A percentile compares a stretch with the other conserved stretches of the same genome.
Evolutionary conservation across 1,140 invertebrate species (phyloP).

Genomic region (Pissodes strobi): DNA sequence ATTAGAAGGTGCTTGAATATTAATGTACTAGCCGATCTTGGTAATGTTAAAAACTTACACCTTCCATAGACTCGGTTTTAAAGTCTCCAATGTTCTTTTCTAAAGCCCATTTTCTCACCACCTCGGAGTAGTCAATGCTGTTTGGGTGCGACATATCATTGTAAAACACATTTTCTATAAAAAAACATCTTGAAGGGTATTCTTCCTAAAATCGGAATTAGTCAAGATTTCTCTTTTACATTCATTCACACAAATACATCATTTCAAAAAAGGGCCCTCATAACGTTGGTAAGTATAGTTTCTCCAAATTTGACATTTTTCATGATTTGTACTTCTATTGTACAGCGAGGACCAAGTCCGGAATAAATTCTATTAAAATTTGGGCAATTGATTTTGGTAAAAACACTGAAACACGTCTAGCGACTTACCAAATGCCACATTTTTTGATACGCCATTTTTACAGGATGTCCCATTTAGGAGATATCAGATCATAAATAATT

Average conservation of each 20-base stretch:
- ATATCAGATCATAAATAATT: too few relatives aligned
- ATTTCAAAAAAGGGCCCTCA: background rate
- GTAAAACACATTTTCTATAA: constrained; percentile 69
- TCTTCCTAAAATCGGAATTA: constrained; percentile 56
- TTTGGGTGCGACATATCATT: constrained; percentile 62
- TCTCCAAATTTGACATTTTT: too few relatives aligned
- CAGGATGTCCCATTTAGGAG: too few relatives aligned
- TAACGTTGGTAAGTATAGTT: too few relatives aligned
- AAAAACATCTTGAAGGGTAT: constrained; percentile 69
- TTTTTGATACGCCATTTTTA: too few relatives aligned
- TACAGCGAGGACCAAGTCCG: too few relatives aligned
- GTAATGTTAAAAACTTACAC: constrained; percentile 4
- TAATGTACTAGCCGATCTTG: background rate
- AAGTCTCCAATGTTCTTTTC: constrained; percentile 59
- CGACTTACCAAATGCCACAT: too few relatives aligned
- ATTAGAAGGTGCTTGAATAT: background rate
- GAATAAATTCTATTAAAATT: too few relatives aligned
- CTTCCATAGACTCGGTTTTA: constrained; percentile 61
- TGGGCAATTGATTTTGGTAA: too few relatives aligned
- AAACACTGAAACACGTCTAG: too few relatives aligned
- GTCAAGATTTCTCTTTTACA: background rate
- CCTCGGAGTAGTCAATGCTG: constrained; percentile 63
- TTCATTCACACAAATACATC: background rate
- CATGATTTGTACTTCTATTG: too few relatives aligned
- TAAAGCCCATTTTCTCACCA: constrained; percentile 65